Percentiles rank a stretch among this genome's conserved stretches.
These are phyloP conservation scores for Narcine bancroftii DNA, from an alignment of 2,113 vertebrate genomes.

Conservation along the genomic window DNA sequence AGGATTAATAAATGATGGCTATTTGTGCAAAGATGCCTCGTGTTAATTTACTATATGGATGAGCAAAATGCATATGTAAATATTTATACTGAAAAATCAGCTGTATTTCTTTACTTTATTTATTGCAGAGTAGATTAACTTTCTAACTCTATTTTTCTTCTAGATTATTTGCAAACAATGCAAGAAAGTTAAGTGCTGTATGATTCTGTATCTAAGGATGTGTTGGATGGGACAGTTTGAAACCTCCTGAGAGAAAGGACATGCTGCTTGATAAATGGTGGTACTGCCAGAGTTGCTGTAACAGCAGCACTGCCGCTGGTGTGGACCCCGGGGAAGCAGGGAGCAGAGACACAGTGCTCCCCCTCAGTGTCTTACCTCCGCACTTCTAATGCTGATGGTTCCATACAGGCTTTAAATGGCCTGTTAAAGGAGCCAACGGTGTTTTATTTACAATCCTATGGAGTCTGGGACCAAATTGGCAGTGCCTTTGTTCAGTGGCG, in stretches of 20 bases:
- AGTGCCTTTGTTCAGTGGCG: too few relatives aligned
- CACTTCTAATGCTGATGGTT: too few relatives aligned
- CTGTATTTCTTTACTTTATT: background rate
- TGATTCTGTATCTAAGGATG: background rate
- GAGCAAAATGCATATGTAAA: background rate
- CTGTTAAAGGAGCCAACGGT: too few relatives aligned
- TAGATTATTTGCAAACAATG: background rate
- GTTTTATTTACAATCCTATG: too few relatives aligned
- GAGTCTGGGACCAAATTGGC: too few relatives aligned
- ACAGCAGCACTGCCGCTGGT: too few relatives aligned
- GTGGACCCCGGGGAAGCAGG: too few relatives aligned
- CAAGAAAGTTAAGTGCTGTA: background rate
- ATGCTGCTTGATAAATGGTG: background rate
- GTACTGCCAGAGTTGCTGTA: too few relatives aligned
- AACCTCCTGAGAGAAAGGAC: background rate
- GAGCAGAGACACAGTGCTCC: too few relatives aligned
- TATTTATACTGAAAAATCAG: background rate
- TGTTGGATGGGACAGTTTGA: background rate
- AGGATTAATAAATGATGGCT: background rate
- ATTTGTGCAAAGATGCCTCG: background rate
- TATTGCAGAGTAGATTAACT: background rate
- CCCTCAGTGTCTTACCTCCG: too few relatives aligned
- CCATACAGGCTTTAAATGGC: too few relatives aligned
- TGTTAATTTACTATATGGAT: background rate
- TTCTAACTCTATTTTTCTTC: too few relatives aligned